Conservation (phyloP, 2,113 vertebrate species). For the Xenopus tropicalis region UCB_Xtro_10.0 CM004451.2:82764001-82764500, state of each 20-base stretch:
- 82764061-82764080: background rate
- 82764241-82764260: conserved; percentile 82
- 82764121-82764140: background rate
- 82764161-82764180: conserved; percentile 1
- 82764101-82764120: background rate
- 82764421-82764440: conserved; percentile 61
- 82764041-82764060: background rate
- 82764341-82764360: conserved; percentile 29
- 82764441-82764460: conserved; percentile 49
- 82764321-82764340: conserved; percentile 49
- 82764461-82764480: conserved; percentile 13
- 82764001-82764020: conserved; percentile 29
- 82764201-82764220: too few relatives aligned
- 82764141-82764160: background rate
- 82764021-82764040: background rate
- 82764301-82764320: conserved; percentile 52
- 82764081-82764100: background rate
- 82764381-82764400: conserved; percentile 69
- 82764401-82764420: conserved; percentile 67
- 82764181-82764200: background rate
- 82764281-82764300: conserved; percentile 37
- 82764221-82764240: background rate
- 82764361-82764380: conserved; percentile 62
- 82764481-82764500: background rate
- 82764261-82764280: conserved; percentile 46